A percentile compares a stretch with the other conserved stretches of the same genome.
Evolutionary conservation across 2,797 vertebrate species (phyloP).

Genomic region (Brachyrhaphis roseni): DNA sequence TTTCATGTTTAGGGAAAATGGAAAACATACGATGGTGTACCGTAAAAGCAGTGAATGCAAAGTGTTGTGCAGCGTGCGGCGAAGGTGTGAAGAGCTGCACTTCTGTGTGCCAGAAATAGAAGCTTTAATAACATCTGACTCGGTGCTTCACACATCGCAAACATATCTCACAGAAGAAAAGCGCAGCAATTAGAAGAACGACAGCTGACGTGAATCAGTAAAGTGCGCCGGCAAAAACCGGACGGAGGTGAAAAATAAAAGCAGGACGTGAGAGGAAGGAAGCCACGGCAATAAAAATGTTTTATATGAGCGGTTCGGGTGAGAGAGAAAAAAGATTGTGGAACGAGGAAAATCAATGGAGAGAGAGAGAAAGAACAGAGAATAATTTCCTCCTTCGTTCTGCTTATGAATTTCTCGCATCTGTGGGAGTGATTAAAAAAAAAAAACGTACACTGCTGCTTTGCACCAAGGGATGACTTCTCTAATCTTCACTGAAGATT

Average conservation of each 20-base stretch:
- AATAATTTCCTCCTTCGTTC: constrained; percentile 16
- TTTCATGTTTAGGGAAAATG: constrained; percentile 34
- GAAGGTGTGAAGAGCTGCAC: not conserved
- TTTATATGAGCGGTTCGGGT: constrained; percentile 37
- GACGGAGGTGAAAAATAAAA: constrained; percentile 26
- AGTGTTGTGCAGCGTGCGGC: constrained; percentile 6
- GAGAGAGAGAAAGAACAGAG: not conserved
- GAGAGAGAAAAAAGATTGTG: constrained; percentile 32
- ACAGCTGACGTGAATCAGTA: constrained; percentile 50
- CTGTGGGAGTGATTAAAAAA: constrained; percentile 27
- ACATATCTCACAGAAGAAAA: constrained; percentile 26
- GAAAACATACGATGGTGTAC: not conserved
- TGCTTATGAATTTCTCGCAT: constrained; percentile 29
- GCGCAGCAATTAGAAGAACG: constrained; percentile 48
- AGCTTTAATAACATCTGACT: constrained; percentile 35
- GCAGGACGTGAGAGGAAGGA: constrained; percentile 26
- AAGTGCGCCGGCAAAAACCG: constrained; percentile 33
- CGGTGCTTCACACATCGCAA: constrained; percentile 32
- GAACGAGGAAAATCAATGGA: constrained; percentile 4
- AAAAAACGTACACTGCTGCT: not conserved
- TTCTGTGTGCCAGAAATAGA: constrained; percentile 21
- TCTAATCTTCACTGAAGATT: constrained; percentile 5
- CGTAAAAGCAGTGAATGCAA: constrained; percentile 16
- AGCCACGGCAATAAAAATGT: constrained; percentile 48
- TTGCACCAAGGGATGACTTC: constrained; percentile 4